Evolutionary conservation across 2,797 vertebrate genomes (phyloP).

Genomic region (Amniataba percoides): DNA sequence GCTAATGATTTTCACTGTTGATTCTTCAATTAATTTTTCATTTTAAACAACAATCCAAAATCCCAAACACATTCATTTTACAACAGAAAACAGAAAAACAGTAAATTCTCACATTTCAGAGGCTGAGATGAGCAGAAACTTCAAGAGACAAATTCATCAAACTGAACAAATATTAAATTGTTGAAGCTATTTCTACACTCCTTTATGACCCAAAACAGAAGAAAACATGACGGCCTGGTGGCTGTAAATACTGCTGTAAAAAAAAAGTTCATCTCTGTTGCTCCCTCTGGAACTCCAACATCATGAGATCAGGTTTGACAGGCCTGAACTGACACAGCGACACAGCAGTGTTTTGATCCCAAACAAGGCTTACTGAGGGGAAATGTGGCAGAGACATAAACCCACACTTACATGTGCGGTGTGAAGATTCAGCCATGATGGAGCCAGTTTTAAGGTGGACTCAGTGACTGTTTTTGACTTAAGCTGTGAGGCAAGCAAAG

Average conservation of each 20-base stretch:
- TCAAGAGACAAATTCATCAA: too few relatives aligned
- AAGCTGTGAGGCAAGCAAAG: not conserved
- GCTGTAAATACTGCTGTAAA: conserved; percentile 1
- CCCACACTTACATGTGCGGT: not conserved
- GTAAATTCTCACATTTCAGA: not conserved
- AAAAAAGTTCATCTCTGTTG: not conserved
- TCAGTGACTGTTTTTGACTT: not conserved
- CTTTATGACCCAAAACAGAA: not conserved
- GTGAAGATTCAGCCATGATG: not conserved
- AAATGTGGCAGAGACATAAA: not conserved
- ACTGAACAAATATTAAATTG: too few relatives aligned
- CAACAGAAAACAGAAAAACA: not conserved
- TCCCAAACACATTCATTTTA: not conserved
- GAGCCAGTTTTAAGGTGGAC: not conserved
- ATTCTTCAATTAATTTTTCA: not conserved
- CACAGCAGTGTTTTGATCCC: conserved; percentile 1
- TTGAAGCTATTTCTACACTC: not conserved
- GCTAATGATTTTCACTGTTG: not conserved
- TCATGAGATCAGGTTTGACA: not conserved
- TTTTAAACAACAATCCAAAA: not conserved
- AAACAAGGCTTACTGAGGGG: not conserved
- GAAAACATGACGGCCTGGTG: conserved; percentile 1
- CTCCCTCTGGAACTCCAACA: not conserved
- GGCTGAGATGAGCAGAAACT: too few relatives aligned
- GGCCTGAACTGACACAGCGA: not conserved